Percentiles rank a stretch among this genome's conserved stretches.
Conservation (phyloP, 2,113 vertebrate species). For the Crypturellus undulatus region DNA sequence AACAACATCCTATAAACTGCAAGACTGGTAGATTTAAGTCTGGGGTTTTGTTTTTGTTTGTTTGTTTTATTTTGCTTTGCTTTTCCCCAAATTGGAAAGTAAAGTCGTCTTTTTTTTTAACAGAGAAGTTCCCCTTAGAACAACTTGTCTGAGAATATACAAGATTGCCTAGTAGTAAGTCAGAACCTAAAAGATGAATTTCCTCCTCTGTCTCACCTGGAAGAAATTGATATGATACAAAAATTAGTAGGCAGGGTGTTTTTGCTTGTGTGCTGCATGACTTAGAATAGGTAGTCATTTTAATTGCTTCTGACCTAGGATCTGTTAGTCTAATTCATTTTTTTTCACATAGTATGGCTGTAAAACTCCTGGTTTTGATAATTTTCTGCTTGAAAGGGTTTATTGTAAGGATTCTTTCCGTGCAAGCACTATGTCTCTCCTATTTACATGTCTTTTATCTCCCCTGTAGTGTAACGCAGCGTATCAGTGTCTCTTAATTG, state of each 20-base stretch:
- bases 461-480: constrained; percentile 88
- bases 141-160: not conserved
- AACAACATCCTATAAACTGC: not conserved
- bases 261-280: not conserved
- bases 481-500: constrained; percentile 94
- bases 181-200: not conserved
- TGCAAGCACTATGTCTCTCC: not conserved
- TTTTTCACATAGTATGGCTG: not conserved
- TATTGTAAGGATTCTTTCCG: not conserved
- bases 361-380: not conserved
- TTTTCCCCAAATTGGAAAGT: not conserved
- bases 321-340: not conserved
- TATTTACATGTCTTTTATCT: not conserved
- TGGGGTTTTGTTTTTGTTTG: not conserved
- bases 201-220: not conserved
- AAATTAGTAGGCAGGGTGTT: not conserved
- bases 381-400: not conserved
- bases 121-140: not conserved
- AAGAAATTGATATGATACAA: not conserved
- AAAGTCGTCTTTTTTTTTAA: not conserved
- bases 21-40: not conserved
- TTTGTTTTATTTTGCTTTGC: not conserved
- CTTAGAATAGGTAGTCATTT: not conserved
- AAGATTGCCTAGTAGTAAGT: not conserved
- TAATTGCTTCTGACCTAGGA: not conserved